These are phyloP conservation scores for Bujurquina vittata DNA, from an alignment of 2,113 vertebrate species.

Conservation along the genomic window DNA sequence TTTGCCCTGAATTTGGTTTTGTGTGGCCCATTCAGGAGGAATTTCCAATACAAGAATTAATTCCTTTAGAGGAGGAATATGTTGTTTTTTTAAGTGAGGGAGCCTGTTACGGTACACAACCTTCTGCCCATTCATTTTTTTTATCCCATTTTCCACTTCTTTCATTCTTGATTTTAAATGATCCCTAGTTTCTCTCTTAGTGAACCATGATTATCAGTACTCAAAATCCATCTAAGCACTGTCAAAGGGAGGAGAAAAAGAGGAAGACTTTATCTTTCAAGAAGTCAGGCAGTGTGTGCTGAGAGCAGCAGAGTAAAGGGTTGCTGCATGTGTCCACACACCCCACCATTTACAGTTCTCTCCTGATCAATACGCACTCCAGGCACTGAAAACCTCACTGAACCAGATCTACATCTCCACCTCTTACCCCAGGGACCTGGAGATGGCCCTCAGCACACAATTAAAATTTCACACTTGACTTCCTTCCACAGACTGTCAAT, in stretches of 20 bases:
- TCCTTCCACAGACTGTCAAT: slow-evolving; percentile 64
- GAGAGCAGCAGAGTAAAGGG: slow-evolving; percentile 18
- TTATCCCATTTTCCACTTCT: neutral
- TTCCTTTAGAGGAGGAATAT: slow-evolving; percentile 26
- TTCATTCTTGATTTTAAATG: slow-evolving; percentile 27
- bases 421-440: slow-evolving; percentile 46
- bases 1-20: slow-evolving; percentile 37
- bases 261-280: slow-evolving; percentile 28
- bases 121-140: slow-evolving; percentile 20
- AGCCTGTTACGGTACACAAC: slow-evolving; percentile 10
- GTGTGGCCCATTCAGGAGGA: slow-evolving; percentile 28
- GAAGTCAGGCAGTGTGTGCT: neutral
- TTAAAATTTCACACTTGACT: slow-evolving; percentile 78
- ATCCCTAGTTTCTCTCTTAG: slow-evolving; percentile 10
- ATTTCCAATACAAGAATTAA: slow-evolving; percentile 48
- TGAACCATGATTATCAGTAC: slow-evolving; percentile 38
- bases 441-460: slow-evolving; percentile 65
- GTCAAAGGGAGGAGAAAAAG: slow-evolving; percentile 1
- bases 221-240: slow-evolving; percentile 21
- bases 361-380: slow-evolving; percentile 67
- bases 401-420: slow-evolving; percentile 71
- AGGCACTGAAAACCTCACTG: slow-evolving; percentile 57
- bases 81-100: slow-evolving; percentile 33
- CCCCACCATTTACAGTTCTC: slow-evolving; percentile 55
- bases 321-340: slow-evolving; percentile 31